Percentiles rank a stretch among this genome's conserved stretches.
phyloP scores from a whole-genome alignment of 2,888 invertebrate genomes.

The Cryptophagus acutangulus region DNA sequence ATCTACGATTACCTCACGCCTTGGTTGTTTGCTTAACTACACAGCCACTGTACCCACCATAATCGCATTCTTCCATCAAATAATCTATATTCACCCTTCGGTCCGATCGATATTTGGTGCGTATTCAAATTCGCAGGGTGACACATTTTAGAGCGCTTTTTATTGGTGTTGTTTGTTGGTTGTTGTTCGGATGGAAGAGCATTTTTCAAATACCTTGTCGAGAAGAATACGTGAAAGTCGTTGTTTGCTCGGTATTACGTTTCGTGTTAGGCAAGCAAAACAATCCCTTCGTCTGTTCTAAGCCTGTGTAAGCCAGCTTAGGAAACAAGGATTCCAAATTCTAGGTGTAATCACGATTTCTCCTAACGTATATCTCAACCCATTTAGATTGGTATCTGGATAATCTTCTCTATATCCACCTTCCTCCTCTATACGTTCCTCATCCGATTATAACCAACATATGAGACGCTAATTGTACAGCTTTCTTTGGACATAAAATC shows the following conservation, averaged over 20 bases:
- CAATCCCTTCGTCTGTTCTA: conserved; percentile 34
- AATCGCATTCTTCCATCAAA: conserved; percentile 1
- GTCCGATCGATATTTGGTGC: conserved; percentile 5
- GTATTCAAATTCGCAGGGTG: conserved; percentile 23
- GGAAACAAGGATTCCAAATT: conserved; percentile 38
- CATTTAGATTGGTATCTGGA: conserved; percentile 39
- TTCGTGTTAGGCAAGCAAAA: conserved; percentile 34
- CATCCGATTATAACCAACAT: conserved; percentile 26
- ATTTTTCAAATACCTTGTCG: conserved; percentile 30
- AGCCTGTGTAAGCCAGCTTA: conserved; percentile 34
- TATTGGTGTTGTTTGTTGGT: conserved; percentile 24
- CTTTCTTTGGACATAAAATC: conserved; percentile 16
- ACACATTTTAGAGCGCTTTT: conserved; percentile 3
- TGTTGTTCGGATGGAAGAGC: conserved; percentile 11
- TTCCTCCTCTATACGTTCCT: conserved; percentile 16
- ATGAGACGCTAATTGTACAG: conserved; percentile 29
- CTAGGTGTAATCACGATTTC: conserved; percentile 40
- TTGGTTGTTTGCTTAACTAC: conserved; percentile 31
- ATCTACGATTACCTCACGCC: conserved; percentile 34
- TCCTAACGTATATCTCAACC: conserved; percentile 35
- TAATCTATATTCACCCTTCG: background rate
- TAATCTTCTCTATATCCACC: conserved; percentile 30
- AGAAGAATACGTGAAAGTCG: conserved; percentile 27
- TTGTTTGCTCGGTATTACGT: conserved; percentile 34
- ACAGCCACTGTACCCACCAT: conserved; percentile 7